phyloP scores from a whole-genome alignment of 2,113 vertebrate genomes.

The Hydropotes inermis region DNA sequence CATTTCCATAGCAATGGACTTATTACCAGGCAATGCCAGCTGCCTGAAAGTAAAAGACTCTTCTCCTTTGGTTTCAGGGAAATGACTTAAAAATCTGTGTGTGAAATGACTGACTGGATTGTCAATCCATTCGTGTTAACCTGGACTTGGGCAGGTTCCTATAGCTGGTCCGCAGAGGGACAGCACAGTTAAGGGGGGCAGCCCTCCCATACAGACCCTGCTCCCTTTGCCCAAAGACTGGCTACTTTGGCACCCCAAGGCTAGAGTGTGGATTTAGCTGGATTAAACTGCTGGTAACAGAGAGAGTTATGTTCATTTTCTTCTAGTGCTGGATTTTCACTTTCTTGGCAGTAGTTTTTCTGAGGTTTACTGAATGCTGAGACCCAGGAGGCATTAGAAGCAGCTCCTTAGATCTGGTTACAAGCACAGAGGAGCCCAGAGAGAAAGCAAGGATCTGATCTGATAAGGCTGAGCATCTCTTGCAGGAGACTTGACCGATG shows the following conservation, averaged over 20 bases:
- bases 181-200: neutral
- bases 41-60: slow-evolving; percentile 76
- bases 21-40: slow-evolving; percentile 74
- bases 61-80: slow-evolving; percentile 73
- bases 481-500: accelerated
- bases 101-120: slow-evolving; percentile 63
- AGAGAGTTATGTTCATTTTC: neutral
- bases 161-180: neutral
- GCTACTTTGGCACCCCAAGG: neutral
- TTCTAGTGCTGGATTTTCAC: neutral
- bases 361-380: neutral
- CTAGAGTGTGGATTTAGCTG: neutral
- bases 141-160: slow-evolving; percentile 55
- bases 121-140: slow-evolving; percentile 27
- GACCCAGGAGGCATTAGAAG: neutral
- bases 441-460: neutral
- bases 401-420: neutral
- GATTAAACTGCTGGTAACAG: slow-evolving; percentile 2
- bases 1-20: slow-evolving; percentile 81
- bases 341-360: neutral
- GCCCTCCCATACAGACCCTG: neutral
- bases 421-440: neutral
- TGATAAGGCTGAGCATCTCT: accelerated
- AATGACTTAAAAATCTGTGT: slow-evolving; percentile 51
- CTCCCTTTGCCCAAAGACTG: neutral